Base-by-base conservation (phyloP, 2,797 vertebrate genomes). In the Sebastes steindachneri region DNA sequence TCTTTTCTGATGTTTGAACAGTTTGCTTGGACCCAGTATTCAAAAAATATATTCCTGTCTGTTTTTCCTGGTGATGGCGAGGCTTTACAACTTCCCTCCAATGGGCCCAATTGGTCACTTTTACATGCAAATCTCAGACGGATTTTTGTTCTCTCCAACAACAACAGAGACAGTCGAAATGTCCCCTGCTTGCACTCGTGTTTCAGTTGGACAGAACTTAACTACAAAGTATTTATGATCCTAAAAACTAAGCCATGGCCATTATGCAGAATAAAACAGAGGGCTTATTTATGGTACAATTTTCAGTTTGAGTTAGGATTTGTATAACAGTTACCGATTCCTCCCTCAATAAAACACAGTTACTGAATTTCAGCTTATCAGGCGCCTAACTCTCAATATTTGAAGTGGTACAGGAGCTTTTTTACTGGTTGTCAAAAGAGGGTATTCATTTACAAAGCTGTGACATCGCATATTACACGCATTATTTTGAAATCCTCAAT, bases 151-250 rank as follows among this genome's bases (percentile, higher is more conserved):
- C 75, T 29, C 29, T 88, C 89, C 92, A 93, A 90, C 78, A 80
- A 77, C 74, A 92, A 89, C 88, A 91, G 68, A 88, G 80, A 77
- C 80, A 63, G 75, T 79, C 45, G 58, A 71, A 78, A 64, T 53
- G 59, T 76, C 67, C 67, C 70, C 57, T 26, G 26, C 55, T 75
- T 83, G 69, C 74, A 64, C 59, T 57, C 71, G 4, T 83, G 45
- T 85, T 86, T 80, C 33, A 71, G 33, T 69, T 88, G 86, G 85
- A 83, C 51, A n/a, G 37, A 73, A 19, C 66, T 55, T 25, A 26
- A 83, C 57, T 68, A 25, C 28, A 81, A 80, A 76, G 10, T 76
- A 82, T 89, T 85, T 81, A 87, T 84, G 83, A 57, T 69, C 58
- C 85, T 25, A 11, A 72, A 88, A 63, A 68, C n/a, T 2, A 68